phyloP scores from a whole-genome alignment of 92 coral and sea anemone species.

The Meandrina meandrites region DNA sequence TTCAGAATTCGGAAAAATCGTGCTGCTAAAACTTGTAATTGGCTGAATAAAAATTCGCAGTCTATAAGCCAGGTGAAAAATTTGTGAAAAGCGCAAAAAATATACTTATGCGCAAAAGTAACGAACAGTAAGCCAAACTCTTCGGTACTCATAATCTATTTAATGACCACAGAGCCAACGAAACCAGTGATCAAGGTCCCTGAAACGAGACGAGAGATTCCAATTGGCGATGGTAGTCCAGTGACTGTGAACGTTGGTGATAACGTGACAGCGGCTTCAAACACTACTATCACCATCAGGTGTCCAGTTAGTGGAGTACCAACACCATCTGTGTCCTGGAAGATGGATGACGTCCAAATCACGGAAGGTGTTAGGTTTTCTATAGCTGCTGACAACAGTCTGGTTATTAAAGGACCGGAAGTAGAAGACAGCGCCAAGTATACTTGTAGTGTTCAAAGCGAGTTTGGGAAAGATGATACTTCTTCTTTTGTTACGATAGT shows the following conservation, averaged over 20 bases:
- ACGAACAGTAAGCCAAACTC: no score
- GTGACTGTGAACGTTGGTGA: conserved; percentile 51
- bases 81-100: no score
- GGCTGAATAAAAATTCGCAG: no score
- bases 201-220: not conserved
- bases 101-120: no score
- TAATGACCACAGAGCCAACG: conserved; percentile 28
- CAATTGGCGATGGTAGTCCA: conserved; percentile 50
- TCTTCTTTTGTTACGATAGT: not conserved
- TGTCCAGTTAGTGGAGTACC: conserved; percentile 65
- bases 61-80: no score
- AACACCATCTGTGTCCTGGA: conserved; percentile 52
- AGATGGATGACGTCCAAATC: not conserved
- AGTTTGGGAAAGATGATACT: not conserved
- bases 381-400: not conserved
- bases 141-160: not conserved
- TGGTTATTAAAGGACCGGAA: not conserved
- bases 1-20: no score
- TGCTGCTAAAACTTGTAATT: no score
- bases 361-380: not conserved
- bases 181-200: conserved; percentile 43
- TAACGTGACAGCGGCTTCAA: conserved; percentile 53
- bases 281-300: conserved; percentile 57
- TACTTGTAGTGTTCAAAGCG: not conserved
- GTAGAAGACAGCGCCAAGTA: not conserved